Conservation (phyloP, 1,140 invertebrate species). For the Mylabris phalerata region DNA sequence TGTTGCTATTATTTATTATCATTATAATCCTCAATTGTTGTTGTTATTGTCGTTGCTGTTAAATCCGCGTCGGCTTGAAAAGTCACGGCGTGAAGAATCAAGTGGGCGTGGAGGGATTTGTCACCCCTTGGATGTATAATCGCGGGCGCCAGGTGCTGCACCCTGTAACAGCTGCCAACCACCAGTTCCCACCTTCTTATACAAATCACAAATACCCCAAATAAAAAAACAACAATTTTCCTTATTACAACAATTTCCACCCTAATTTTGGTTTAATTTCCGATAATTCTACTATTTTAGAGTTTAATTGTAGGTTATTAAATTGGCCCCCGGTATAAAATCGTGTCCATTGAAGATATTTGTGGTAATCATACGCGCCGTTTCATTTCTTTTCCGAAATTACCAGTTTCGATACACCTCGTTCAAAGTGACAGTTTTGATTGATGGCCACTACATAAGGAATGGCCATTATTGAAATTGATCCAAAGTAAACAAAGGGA, state of each 20-base stretch:
- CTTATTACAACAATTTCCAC: too few relatives aligned
- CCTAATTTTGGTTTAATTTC: too few relatives aligned
- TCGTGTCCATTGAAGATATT: not conserved
- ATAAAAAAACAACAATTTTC: too few relatives aligned
- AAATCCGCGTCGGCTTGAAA: conserved; percentile 43
- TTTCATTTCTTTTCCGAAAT: conserved; percentile 3
- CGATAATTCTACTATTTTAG: too few relatives aligned
- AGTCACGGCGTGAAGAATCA: conserved; percentile 43
- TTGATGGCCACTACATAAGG: not conserved
- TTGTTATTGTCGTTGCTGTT: conserved; percentile 10
- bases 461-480: too few relatives aligned
- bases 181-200: conserved; percentile 9
- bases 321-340: too few relatives aligned
- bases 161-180: conserved; percentile 19
- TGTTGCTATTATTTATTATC: too few relatives aligned
- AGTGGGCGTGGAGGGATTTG: conserved; percentile 42
- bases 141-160: conserved; percentile 34
- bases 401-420: conserved; percentile 5
- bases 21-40: not conserved
- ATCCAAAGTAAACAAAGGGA: too few relatives aligned
- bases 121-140: conserved; percentile 33
- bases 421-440: conserved; percentile 1
- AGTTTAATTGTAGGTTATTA: too few relatives aligned
- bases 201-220: conserved; percentile 7
- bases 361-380: conserved; percentile 7